Evolutionary conservation across 2,888 invertebrate genomes (phyloP), one percentile per base, ranked within the genome.

Genomic region (Tillus elongatus): DNA sequence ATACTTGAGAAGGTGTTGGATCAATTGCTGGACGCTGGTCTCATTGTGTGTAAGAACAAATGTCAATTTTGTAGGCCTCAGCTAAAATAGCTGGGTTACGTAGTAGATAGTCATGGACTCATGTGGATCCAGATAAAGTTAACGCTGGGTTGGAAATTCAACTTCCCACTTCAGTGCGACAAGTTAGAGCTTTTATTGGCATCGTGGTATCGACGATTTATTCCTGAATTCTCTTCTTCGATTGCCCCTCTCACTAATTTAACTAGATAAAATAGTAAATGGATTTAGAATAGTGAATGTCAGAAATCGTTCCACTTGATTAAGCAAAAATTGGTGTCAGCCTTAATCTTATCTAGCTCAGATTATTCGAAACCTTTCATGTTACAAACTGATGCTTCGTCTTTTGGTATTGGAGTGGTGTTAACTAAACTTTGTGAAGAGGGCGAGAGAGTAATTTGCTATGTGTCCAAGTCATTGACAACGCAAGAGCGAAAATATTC

Each of bases 11-110:
- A 34, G 14, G 44, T 53, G 4, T 39, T 50, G 2, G 33, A 41
- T 1, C 13, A 39, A 12, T 29, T 52, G 2, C 11, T 16, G 2
- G 26, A 39, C 2, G 47, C 48, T 0, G 44, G 46, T 3, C 24
- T 57, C 3, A 54, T 43, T 2, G 13, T 60, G 2, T 49, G 50
- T n/a, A 15, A 15, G 6, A 42, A 44, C 0, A 56, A 58, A 29
- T 46, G 46, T 35, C 11, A 42, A 9, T 40, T 51, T 33, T 44
- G 46, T 19, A 9, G 40, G 16, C 31, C 27, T 6, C 29, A 45
- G 15, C 27, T 60, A 0, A 42, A 41, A 13, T 56, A 53, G 35
- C 36, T 61, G 8, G 59, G 61, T 2, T 55, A 53, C 29, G 26
- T 53, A 0, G 47, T 61, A 2, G 40, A 49, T 29, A 31, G 27